These are phyloP conservation scores for Leistus spinibarbis DNA, from an alignment of 2,888 invertebrate species.

Conservation along the genomic window DNA sequence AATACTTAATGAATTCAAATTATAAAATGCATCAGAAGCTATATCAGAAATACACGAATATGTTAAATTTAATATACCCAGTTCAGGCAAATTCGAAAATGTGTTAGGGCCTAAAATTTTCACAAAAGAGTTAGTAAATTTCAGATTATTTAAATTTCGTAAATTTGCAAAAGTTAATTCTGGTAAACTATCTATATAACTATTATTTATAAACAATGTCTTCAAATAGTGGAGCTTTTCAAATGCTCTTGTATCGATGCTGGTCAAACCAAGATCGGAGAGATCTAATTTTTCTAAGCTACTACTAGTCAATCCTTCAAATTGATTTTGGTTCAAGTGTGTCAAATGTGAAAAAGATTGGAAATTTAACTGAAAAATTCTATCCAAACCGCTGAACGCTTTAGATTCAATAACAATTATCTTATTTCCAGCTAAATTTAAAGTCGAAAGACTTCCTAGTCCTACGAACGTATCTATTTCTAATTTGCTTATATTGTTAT, in stretches of 20 bases:
- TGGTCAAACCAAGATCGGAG: slow-evolving; percentile 3
- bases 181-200: slow-evolving; percentile 11
- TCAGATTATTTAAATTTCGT: slow-evolving; percentile 13
- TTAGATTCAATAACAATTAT: neutral
- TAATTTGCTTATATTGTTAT: slow-evolving; percentile 14
- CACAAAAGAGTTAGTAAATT: slow-evolving; percentile 9
- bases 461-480: slow-evolving; percentile 1
- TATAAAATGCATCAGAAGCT: neutral
- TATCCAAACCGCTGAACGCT: slow-evolving; percentile 9
- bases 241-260: slow-evolving; percentile 15
- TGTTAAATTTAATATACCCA: slow-evolving; percentile 22
- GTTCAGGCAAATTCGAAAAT: slow-evolving; percentile 10
- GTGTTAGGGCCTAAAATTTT: slow-evolving; percentile 3
- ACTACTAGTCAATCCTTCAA: slow-evolving; percentile 5
- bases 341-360: slow-evolving; percentile 10
- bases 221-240: slow-evolving; percentile 11
- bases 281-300: slow-evolving; percentile 17
- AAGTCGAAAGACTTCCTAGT: neutral
- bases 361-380: slow-evolving; percentile 6
- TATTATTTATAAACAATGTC: slow-evolving; percentile 12
- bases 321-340: slow-evolving; percentile 9
- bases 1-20: neutral
- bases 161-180: slow-evolving; percentile 12
- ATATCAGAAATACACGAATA: slow-evolving; percentile 3
- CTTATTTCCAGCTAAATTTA: slow-evolving; percentile 15